Evolutionary conservation across 2,888 invertebrate genomes (phyloP), one percentile per base, ranked within the genome.

Genomic region (Lacanobia oleracea): DNA sequence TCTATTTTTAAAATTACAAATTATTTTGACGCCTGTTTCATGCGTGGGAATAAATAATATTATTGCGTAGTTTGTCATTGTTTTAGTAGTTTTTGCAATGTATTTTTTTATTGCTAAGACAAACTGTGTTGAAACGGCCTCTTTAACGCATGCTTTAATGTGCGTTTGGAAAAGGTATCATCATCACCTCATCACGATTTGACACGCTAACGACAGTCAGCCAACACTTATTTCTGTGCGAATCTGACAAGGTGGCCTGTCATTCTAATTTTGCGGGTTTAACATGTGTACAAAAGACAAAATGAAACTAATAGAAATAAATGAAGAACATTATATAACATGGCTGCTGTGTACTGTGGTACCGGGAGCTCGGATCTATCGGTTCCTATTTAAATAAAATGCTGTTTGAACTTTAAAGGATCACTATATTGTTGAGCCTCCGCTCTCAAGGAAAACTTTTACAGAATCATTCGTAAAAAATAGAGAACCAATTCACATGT

Each of bases 1-100:
- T 82, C 77, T 82, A 79, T 81, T 81, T 85, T 83, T 82, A 63
- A 77, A 75, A 73, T 75, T 68, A 54, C 54, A 77, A 71, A 72
- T 79, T 66, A 75, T 81, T 79, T 77, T 74, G 69, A 74, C 64
- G 64, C 54, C 62, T 59, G 59, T 27, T 43, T 62, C 16, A 68
- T 37, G 61, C 75, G 74, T 81, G 83, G 72, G 79, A 81, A 75
- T 23, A 73, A 70, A 57, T 59, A 59, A 37, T 66, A 66, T 66
- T 60, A 60, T 54, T 74, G 45, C 45, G 37, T 59, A 48, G 21
- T 65, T 59, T 48, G 27, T 27, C 51, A 65, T 73, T 73, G 59
- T 65, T 43, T 67, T 67, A 54, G 48, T 60, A 53, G 21, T 45
- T 51, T 53, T 33, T 45, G 33, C 14, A 21, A 21, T 27, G 40